A percentile compares a stretch with the other conserved stretches of the same genome.
Conservation (phyloP, 2,888 invertebrate genomes). For the Salpingus planirostris region DNA sequence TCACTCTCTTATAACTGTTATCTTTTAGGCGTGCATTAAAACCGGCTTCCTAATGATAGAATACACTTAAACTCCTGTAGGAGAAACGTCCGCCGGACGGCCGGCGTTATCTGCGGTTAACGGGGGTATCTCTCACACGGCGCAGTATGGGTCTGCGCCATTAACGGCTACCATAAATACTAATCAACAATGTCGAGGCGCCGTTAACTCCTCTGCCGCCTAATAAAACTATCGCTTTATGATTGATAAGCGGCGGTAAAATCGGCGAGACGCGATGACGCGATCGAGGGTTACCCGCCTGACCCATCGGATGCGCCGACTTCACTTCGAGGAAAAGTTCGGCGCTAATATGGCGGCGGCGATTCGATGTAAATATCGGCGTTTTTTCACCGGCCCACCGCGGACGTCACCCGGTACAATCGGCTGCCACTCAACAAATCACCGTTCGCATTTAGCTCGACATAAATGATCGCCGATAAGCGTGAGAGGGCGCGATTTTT, state of each 20-base stretch:
- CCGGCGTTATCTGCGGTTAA: constrained; percentile 20
- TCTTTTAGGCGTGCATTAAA: constrained; percentile 18
- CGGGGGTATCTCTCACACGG: constrained; percentile 17
- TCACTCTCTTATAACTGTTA: too few relatives aligned
- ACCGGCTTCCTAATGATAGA: constrained; percentile 32
- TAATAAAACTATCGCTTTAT: too few relatives aligned
- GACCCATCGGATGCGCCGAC: too few relatives aligned
- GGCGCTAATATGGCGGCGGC: too few relatives aligned
- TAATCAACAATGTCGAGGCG: constrained; percentile 20
- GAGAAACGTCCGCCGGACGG: constrained; percentile 14
- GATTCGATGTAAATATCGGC: too few relatives aligned
- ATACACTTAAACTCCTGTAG: constrained; percentile 31
- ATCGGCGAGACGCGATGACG: too few relatives aligned
- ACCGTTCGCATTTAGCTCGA: constrained; percentile 9
- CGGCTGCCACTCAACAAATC: constrained; percentile 13
- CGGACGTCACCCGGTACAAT: constrained; percentile 10
- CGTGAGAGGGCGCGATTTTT: not conserved
- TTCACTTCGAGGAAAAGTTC: too few relatives aligned
- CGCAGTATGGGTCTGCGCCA: constrained; percentile 19
- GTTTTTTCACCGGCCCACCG: too few relatives aligned
- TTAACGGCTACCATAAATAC: constrained; percentile 20
- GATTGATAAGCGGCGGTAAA: too few relatives aligned
- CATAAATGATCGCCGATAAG: constrained; percentile 13
- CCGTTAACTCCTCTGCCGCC: constrained; percentile 9
- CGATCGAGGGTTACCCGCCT: too few relatives aligned